Percentiles rank a stretch among this genome's conserved stretches.
Conservation (phyloP, 2,888 invertebrate genomes). For the Mythimna ferrago region DNA sequence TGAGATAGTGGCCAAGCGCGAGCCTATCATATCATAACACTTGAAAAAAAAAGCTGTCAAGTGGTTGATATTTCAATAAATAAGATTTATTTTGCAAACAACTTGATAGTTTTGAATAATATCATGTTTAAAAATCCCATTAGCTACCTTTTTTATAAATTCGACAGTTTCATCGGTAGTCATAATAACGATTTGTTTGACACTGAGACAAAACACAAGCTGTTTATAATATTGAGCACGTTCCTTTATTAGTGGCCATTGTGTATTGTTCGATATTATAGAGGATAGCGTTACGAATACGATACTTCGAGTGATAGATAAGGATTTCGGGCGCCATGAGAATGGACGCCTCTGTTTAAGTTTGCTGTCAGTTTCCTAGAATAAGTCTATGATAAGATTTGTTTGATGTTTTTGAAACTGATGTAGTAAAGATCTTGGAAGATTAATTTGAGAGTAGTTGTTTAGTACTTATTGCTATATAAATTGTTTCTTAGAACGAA, state of each 20-base stretch:
- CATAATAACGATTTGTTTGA: constrained; percentile 72
- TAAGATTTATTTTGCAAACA: background rate
- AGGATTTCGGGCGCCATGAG: constrained; percentile 56
- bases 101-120: background rate
- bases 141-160: constrained; percentile 38
- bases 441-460: background rate
- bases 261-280: constrained; percentile 74
- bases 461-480: no score
- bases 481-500: no score
- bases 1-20: no score
- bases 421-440: background rate
- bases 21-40: no score
- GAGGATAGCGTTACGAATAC: constrained; percentile 60
- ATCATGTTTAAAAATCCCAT: background rate
- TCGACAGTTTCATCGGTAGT: constrained; percentile 62
- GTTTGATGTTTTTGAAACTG: background rate
- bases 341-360: constrained; percentile 36
- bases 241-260: constrained; percentile 61
- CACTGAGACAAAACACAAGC: constrained; percentile 72
- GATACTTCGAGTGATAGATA: constrained; percentile 56
- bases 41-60: no score
- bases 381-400: constrained; percentile 23
- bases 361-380: constrained; percentile 43
- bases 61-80: background rate
- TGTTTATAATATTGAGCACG: constrained; percentile 74